Percentiles rank a stretch among this genome's conserved stretches.
phyloP scores from a whole-genome alignment of 2,888 invertebrate species.

The Leptopterna dolabrata region DNA sequence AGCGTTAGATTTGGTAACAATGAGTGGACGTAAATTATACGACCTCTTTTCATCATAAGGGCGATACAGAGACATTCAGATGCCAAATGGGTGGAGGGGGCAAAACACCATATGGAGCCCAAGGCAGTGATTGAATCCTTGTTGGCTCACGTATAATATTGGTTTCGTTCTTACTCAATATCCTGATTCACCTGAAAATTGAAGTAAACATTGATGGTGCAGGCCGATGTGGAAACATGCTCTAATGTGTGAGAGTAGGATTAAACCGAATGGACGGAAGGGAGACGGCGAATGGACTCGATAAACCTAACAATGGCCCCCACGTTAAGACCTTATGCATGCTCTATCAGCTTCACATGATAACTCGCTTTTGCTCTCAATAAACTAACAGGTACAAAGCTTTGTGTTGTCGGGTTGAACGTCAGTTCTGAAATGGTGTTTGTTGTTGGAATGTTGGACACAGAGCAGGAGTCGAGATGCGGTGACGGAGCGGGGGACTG shows the following conservation, averaged over 20 bases:
- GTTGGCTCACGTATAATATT: no score
- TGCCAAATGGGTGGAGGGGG: no score
- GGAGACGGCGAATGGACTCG: background rate
- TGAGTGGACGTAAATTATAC: no score
- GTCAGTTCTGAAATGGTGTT: background rate
- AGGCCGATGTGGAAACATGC: no score
- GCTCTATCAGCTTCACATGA: background rate
- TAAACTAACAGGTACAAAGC: background rate
- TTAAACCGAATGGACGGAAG: background rate
- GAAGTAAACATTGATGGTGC: no score
- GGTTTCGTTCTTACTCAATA: no score
- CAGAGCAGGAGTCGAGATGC: slow-evolving; percentile 42
- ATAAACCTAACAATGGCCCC: background rate
- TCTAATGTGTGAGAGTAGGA: background rate
- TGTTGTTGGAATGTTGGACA: slow-evolving; percentile 28
- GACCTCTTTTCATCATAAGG: no score
- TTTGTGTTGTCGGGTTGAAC: background rate
- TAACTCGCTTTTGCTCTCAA: background rate
- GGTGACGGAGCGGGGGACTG: slow-evolving; percentile 57
- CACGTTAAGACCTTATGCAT: background rate
- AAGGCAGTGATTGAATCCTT: no score
- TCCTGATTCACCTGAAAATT: no score
- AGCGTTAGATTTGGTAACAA: no score
- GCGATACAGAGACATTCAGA: no score
- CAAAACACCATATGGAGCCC: no score